A percentile compares a stretch with the other conserved stretches of the same genome.
These are phyloP conservation scores for Oreohelix idahoensis DNA, from an alignment of 1,140 invertebrate species.

Conservation along the genomic window DNA sequence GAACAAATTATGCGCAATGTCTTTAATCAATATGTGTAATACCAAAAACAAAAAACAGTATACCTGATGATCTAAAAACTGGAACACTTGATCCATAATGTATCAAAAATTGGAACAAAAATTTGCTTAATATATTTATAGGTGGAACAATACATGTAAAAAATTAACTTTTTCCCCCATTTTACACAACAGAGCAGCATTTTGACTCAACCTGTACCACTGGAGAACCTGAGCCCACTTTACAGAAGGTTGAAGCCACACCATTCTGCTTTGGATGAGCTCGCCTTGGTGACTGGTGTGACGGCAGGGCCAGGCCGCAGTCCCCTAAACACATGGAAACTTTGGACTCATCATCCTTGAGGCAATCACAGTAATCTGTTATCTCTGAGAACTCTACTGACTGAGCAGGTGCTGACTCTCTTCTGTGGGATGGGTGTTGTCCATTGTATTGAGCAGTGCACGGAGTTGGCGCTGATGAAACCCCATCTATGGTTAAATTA, in stretches of 20 bases:
- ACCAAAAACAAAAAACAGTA: no score
- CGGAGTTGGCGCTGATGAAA: constrained; percentile 2
- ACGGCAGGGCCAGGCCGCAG: constrained; percentile 12
- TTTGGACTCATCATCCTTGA: constrained; percentile 29
- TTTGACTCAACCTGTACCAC: constrained; percentile 59
- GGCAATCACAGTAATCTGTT: constrained; percentile 35
- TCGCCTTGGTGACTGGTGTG: constrained; percentile 5
- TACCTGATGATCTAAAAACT: no score
- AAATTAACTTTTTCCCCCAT: no score
- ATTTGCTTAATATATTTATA: no score
- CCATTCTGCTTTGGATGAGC: constrained; percentile 61
- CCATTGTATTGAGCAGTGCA: not conserved
- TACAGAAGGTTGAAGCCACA: constrained; percentile 54
- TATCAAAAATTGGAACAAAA: no score
- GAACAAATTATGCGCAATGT: no score
- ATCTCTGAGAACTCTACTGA: not conserved
- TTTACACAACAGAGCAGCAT: constrained; percentile 69
- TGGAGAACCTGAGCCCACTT: constrained; percentile 42
- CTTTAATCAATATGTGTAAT: no score
- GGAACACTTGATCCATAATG: no score
- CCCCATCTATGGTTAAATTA: not conserved
- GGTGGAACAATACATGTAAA: no score
- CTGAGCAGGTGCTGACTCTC: not conserved
- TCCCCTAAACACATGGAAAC: not conserved
- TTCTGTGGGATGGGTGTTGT: not conserved